Conservation (phyloP, 2,888 invertebrate species). For the Holacanthella duospinosa region DNA sequence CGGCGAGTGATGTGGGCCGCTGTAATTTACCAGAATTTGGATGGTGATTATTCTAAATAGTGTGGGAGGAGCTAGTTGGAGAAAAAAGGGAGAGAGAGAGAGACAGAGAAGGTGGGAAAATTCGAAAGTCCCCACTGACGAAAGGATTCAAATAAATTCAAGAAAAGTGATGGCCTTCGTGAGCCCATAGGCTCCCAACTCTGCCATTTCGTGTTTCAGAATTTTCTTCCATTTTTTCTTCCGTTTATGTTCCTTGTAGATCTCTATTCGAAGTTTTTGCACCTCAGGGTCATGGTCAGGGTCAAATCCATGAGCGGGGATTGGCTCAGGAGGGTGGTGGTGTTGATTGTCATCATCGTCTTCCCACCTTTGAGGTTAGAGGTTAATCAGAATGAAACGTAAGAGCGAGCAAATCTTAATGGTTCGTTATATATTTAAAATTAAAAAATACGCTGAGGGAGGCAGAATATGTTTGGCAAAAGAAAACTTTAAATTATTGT, state of each 20-base stretch:
- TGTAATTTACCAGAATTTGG: not conserved
- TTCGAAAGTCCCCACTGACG: not conserved
- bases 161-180: slow-evolving; percentile 35
- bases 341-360: not conserved
- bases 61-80: not conserved
- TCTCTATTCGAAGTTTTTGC: slow-evolving; percentile 32
- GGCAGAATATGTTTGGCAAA: too few relatives aligned
- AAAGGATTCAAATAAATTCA: slow-evolving; percentile 27
- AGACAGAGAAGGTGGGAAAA: not conserved
- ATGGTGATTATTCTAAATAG: not conserved
- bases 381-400: too few relatives aligned
- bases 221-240: slow-evolving; percentile 37
- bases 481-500: too few relatives aligned
- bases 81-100: not conserved
- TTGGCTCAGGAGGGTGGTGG: slow-evolving; percentile 6
- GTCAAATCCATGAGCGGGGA: slow-evolving; percentile 32
- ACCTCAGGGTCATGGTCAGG: slow-evolving; percentile 37
- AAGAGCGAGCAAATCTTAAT: too few relatives aligned
- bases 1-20: not conserved
- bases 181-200: slow-evolving; percentile 31
- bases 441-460: too few relatives aligned
- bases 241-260: slow-evolving; percentile 31
- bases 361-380: too few relatives aligned
- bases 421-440: too few relatives aligned
- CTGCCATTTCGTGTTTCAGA: slow-evolving; percentile 33